Percentiles rank a stretch among this genome's conserved stretches.
phyloP scores from a whole-genome alignment of 2,797 vertebrate species.

The Alectoris magna region DNA sequence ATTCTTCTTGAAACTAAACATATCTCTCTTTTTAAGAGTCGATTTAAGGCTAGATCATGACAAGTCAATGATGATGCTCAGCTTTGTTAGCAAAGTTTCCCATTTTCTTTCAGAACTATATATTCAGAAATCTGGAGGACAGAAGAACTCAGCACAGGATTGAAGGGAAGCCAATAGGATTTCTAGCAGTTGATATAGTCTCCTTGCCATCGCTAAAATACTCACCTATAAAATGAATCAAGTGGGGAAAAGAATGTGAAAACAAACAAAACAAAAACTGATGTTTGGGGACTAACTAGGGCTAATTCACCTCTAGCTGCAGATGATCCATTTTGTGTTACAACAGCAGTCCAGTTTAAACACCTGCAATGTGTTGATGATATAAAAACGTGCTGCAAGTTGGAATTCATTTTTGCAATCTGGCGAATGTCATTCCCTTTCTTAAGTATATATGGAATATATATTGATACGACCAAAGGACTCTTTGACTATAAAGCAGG shows the following conservation, averaged over 20 bases:
- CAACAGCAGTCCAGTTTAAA: not conserved
- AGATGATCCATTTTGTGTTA: not conserved
- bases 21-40: not conserved
- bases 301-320: not conserved
- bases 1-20: slow-evolving; percentile 19
- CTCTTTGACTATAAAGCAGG: not conserved
- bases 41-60: not conserved
- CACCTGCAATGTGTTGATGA: not conserved
- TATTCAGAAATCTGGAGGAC: not conserved
- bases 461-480: not conserved
- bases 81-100: not conserved
- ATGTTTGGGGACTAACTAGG: not conserved
- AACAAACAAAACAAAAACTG: not conserved
- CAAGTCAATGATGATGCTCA: not conserved
- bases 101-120: not conserved
- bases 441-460: not conserved
- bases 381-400: not conserved
- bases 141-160: not conserved
- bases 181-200: not conserved
- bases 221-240: not conserved
- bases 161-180: not conserved
- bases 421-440: not conserved
- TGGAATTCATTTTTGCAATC: not conserved
- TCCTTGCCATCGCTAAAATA: not conserved
- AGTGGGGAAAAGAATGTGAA: not conserved